phyloP scores from a whole-genome alignment of 2,113 vertebrate species.

The Lamprologus tigripictilis region DNA sequence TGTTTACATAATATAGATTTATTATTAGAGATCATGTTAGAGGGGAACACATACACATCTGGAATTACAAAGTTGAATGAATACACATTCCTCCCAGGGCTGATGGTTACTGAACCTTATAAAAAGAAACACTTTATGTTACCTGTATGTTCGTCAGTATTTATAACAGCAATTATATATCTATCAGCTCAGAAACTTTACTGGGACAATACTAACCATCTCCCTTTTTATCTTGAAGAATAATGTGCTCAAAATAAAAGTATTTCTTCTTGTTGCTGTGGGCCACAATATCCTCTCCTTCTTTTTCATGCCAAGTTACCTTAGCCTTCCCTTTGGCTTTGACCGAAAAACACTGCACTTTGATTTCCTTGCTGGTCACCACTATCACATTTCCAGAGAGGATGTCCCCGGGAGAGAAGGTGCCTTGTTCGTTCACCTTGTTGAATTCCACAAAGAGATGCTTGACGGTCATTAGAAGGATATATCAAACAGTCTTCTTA shows the following conservation, averaged over 20 bases:
- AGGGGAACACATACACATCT: constrained; percentile 21
- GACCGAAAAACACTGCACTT: constrained; percentile 55
- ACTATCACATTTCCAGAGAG: constrained; percentile 52
- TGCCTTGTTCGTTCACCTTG: constrained; percentile 31
- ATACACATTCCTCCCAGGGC: constrained; percentile 45
- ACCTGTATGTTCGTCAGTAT: not conserved
- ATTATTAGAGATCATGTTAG: not conserved
- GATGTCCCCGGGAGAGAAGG: constrained; percentile 48
- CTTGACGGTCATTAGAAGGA: constrained; percentile 46
- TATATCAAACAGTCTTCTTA: not conserved
- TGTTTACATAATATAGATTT: not conserved
- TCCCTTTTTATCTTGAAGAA: constrained; percentile 65
- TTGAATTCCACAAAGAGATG: constrained; percentile 51
- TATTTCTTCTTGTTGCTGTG: constrained; percentile 52
- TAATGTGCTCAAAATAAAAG: constrained; percentile 52
- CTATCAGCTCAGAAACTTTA: not conserved
- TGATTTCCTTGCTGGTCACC: constrained; percentile 48
- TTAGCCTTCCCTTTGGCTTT: constrained; percentile 56
- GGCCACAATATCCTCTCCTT: not conserved
- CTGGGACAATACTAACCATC: constrained; percentile 45
- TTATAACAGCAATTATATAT: not conserved
- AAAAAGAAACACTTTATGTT: not conserved
- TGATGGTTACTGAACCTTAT: constrained; percentile 58
- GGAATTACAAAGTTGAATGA: constrained; percentile 63
- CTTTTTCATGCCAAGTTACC: constrained; percentile 40